Percentiles rank a stretch among this genome's conserved stretches.
These are phyloP conservation scores for Horisme vitalbata DNA, from an alignment of 2,888 invertebrate species.

Conservation along the genomic window DNA sequence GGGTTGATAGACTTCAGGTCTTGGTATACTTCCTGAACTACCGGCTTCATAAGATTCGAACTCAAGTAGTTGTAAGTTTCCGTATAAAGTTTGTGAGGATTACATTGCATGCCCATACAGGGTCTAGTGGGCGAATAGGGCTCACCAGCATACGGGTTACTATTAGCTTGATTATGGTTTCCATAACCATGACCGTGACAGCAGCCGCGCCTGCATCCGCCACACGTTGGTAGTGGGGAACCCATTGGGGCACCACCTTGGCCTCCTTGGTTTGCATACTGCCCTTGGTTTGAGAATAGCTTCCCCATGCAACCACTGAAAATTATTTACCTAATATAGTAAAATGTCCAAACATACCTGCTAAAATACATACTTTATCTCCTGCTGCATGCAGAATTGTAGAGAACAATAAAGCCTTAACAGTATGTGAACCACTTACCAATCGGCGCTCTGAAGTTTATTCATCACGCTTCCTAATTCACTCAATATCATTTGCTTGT, in stretches of 20 bases:
- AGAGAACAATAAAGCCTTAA: not conserved
- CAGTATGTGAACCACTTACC: conserved; percentile 66
- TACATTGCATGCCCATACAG: conserved; percentile 54
- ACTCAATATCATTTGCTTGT: conserved; percentile 68
- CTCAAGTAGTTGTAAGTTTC: conserved; percentile 69
- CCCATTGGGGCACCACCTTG: conserved; percentile 34
- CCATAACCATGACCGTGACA: conserved; percentile 44
- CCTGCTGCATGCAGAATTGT: too few relatives aligned
- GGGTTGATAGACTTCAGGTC: conserved; percentile 65
- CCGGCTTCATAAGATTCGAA: conserved; percentile 68
- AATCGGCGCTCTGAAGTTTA: conserved; percentile 72
- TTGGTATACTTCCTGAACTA: conserved; percentile 67
- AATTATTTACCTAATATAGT: conserved; percentile 28
- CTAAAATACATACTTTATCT: too few relatives aligned
- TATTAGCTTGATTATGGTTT: conserved; percentile 29
- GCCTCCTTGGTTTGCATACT: conserved; percentile 19
- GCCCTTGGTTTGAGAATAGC: conserved; percentile 52
- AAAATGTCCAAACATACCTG: too few relatives aligned
- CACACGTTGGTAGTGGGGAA: conserved; percentile 38
- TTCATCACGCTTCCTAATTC: conserved; percentile 75
- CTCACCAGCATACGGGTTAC: conserved; percentile 45
- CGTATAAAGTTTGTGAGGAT: conserved; percentile 60
- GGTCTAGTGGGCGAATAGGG: conserved; percentile 38
- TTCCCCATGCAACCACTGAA: conserved; percentile 77
- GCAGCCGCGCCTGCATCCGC: conserved; percentile 47